Base-by-base conservation (phyloP, 2,113 vertebrate species). In the Elephantulus edwardii region DNA sequence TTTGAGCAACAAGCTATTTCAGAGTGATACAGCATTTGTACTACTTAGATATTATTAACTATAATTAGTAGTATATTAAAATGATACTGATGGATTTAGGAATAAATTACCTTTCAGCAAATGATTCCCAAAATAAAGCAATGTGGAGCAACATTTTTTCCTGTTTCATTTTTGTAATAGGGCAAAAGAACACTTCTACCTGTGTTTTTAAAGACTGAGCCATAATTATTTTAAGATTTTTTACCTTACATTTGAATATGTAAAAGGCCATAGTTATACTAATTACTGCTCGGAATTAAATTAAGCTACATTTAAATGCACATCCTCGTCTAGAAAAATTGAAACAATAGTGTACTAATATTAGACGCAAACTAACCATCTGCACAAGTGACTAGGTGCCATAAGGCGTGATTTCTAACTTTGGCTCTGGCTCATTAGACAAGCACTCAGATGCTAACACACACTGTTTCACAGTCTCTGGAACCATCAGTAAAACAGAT, bases 271-370 rank as follows among this genome's bases (percentile, higher is more conserved):
- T 81, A 35, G 48, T 68, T 72, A 91, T 3, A 77, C 4, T 82
- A 19, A 78, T 78, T 75, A 82, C 38, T 90, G 60, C 78, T 66
- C 42, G 66, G 54, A 91, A 81, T 85, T 82, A 68, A 86, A 93
- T 77, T 40, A 78, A 2, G 48, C 22, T 33, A 72, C 82, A 68
- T 94, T 92, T 83, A 87, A 92, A 74, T 80, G 46, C 44, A 58
- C 30, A 86, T 52, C 66, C 68, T 83, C 9, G 12, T 66, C 46
- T 84, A 89, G 86, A 71, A 89, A 87, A 92, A 86, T 85, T 77
- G 22, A 88, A 48, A 78, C 13, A 6, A 30, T 64, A 0, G 0
- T 50, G 19, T 52, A 28, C 84, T 91, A 82, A 91, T 75, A 80
- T 72, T 54, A 60, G 84, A 76, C 64, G 17, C 46, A 74, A 38